Evolutionary conservation across 2,113 vertebrate genomes (phyloP).

Genomic region (pig (Sus scrofa)): DNA sequence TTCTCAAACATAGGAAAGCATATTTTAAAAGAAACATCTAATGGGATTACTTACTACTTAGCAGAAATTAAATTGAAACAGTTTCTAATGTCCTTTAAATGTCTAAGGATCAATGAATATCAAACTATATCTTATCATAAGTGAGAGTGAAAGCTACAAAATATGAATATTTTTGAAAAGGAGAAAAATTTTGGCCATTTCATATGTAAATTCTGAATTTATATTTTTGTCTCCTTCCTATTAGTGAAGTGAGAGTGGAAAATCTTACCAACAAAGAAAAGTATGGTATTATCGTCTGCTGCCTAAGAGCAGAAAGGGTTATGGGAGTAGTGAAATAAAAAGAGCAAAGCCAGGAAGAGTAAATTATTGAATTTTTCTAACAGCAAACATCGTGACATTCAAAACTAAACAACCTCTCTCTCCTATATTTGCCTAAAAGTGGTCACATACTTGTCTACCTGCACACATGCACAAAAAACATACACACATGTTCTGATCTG

Average conservation of each 20-base stretch:
- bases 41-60: neutral
- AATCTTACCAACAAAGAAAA: neutral
- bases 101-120: neutral
- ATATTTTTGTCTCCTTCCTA: neutral
- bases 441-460: neutral
- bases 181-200: neutral
- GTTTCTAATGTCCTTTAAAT: neutral
- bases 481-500: neutral
- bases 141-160: neutral
- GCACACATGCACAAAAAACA: neutral
- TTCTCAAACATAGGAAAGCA: neutral
- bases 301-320: neutral
- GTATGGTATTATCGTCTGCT: neutral
- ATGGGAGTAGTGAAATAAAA: neutral
- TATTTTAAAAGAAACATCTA: neutral
- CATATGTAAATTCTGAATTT: conserved; percentile 9
- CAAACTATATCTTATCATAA: neutral
- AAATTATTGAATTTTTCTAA: neutral
- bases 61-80: neutral
- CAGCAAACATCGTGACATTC: neutral
- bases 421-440: neutral
- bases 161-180: neutral
- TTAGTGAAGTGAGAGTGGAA: neutral
- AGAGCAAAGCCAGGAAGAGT: neutral
- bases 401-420: neutral